These are phyloP conservation scores for Myotis myotis DNA, from an alignment of 2,797 vertebrate species.

Conservation along the genomic window DNA sequence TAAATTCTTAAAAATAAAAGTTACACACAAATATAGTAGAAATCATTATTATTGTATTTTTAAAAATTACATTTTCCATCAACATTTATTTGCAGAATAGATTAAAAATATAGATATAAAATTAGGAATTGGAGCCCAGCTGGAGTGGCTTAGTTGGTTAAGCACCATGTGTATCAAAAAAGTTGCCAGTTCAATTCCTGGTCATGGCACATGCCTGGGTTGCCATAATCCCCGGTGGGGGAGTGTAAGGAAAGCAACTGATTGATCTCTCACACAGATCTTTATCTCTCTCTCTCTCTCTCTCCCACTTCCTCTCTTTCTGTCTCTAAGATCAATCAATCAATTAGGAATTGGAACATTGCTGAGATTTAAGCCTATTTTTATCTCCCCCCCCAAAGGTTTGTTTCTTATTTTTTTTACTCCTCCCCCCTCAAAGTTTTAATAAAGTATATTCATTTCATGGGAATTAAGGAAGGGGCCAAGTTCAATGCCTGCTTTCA, in stretches of 20 bases:
- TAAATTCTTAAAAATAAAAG: conserved; percentile 22
- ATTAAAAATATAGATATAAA: not conserved
- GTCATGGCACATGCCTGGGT: not conserved
- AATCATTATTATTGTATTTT: not conserved
- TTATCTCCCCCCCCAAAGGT: not conserved
- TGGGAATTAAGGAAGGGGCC: not conserved
- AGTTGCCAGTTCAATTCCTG: not conserved
- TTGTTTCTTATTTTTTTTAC: not conserved
- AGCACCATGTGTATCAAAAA: not conserved
- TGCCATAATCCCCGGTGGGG: not conserved
- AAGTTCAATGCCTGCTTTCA: not conserved
- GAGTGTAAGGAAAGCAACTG: not conserved
- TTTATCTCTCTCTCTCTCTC: no score
- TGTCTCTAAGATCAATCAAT: not conserved
- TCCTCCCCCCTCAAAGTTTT: not conserved
- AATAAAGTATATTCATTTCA: not conserved
- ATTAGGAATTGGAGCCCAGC: not conserved
- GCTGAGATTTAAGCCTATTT: not conserved
- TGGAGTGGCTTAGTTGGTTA: not conserved
- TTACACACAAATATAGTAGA: not conserved
- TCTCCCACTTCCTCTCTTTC: no score
- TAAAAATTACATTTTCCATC: not conserved
- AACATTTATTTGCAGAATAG: not conserved
- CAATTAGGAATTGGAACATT: not conserved
- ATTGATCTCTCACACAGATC: not conserved